Conservation (phyloP, 2,888 invertebrate genomes). For the Cepaea hortensis region DNA sequence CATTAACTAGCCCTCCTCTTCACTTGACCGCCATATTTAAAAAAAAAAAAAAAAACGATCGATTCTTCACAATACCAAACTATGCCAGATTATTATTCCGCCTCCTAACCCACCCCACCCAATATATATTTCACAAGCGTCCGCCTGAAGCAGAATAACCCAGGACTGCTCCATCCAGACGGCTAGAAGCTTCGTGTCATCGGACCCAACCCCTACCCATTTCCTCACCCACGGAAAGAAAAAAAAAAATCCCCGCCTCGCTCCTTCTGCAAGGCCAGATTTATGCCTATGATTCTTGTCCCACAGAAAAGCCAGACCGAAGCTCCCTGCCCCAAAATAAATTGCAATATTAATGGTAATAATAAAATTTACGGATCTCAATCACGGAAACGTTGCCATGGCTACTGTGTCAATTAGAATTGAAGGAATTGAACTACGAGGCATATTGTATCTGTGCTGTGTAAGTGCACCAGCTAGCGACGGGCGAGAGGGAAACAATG, state of each 20-base stretch:
- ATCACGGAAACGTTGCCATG: slow-evolving; percentile 55
- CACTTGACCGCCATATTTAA: slow-evolving; percentile 46
- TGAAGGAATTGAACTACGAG: slow-evolving; percentile 49
- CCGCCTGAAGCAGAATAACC: neutral
- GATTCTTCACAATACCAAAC: slow-evolving; percentile 39
- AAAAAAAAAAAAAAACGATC: slow-evolving; percentile 35
- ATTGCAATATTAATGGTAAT: slow-evolving; percentile 56
- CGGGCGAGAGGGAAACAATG: neutral
- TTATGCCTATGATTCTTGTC: slow-evolving; percentile 32
- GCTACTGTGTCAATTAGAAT: slow-evolving; percentile 54
- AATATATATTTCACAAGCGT: neutral
- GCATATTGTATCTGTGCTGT: slow-evolving; percentile 23
- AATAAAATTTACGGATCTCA: slow-evolving; percentile 55
- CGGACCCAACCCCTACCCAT: slow-evolving; percentile 12
- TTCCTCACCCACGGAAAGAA: neutral
- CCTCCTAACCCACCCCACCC: slow-evolving; percentile 8
- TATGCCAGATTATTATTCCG: slow-evolving; percentile 47
- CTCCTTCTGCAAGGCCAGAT: slow-evolving; percentile 16
- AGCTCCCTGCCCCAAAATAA: slow-evolving; percentile 43
- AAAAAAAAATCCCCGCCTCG: neutral
- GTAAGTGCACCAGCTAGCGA: neutral
- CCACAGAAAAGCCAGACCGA: slow-evolving; percentile 39
- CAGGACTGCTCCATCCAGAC: slow-evolving; percentile 1
- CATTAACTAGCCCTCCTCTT: slow-evolving; percentile 37
- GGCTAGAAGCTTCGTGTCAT: neutral